Conservation (phyloP, 1,140 invertebrate genomes). For the Drosophila triauraria region DNA sequence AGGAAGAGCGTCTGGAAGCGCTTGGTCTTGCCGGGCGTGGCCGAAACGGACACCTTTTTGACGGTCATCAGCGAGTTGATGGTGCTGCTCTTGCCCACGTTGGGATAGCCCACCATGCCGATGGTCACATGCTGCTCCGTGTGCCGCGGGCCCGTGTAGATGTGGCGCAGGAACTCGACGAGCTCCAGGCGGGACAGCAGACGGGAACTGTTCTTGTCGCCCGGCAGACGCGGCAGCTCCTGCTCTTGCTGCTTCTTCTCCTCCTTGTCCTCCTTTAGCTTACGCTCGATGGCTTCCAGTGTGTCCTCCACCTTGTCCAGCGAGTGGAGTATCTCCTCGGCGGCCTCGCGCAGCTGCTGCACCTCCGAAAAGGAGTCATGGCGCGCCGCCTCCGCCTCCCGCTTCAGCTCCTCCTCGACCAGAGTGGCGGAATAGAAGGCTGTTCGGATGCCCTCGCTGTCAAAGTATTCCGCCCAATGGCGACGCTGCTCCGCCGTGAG, state of each 20-base stretch:
- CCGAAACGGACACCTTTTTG: conserved; percentile 98
- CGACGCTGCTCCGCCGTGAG: conserved; percentile 92
- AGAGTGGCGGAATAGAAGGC: conserved; percentile 94
- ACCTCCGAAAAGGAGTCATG: conserved; percentile 64
- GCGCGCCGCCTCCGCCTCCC: conserved; percentile 81
- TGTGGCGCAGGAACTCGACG: conserved; percentile 89
- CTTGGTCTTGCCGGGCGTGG: conserved; percentile 98
- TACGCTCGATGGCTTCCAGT: conserved; percentile 85
- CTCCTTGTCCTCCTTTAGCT: conserved; percentile 35
- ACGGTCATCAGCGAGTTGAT: conserved; percentile 96
- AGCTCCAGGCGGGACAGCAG: conserved; percentile 87
- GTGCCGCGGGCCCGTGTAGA: conserved; percentile 87
- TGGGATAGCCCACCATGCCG: conserved; percentile 98
- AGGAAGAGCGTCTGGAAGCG: conserved; percentile 95
- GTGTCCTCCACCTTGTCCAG: conserved; percentile 85
- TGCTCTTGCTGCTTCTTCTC: background rate
- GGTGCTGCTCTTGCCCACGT: conserved; percentile 99
- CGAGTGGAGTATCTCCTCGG: conserved; percentile 86
- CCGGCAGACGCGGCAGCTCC: conserved; percentile 32
- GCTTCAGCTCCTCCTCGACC: conserved; percentile 86
- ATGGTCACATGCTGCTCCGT: conserved; percentile 89
- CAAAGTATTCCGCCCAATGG: conserved; percentile 96
- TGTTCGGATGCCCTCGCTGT: conserved; percentile 88
- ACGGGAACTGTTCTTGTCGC: conserved; percentile 85
- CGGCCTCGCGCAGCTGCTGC: conserved; percentile 76